A percentile compares a stretch with the other conserved stretches of the same genome.
phyloP scores from a whole-genome alignment of 2,113 vertebrate species.

The Pangasianodon hypophthalmus region DNA sequence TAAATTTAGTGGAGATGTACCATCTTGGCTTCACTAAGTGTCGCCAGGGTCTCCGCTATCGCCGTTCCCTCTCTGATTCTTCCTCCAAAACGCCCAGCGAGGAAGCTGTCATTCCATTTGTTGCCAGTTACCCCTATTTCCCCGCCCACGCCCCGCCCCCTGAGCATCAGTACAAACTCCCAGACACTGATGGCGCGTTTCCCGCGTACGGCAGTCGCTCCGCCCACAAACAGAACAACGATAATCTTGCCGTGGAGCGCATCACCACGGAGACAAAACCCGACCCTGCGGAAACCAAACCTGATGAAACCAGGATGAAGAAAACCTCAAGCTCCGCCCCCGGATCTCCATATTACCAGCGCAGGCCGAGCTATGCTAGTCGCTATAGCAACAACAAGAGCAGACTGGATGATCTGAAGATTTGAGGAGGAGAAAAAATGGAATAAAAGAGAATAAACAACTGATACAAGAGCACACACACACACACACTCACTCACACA shows the following conservation, averaged over 20 bases:
- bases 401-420: slow-evolving; percentile 74
- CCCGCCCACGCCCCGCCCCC: slow-evolving; percentile 60
- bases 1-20: slow-evolving; percentile 87
- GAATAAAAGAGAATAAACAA: neutral
- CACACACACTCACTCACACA: neutral
- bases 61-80: slow-evolving; percentile 26
- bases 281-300: slow-evolving; percentile 58
- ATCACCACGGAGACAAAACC: slow-evolving; percentile 64
- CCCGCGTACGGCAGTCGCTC: slow-evolving; percentile 72
- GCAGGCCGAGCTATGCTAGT: slow-evolving; percentile 73
- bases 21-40: slow-evolving; percentile 83
- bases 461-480: neutral
- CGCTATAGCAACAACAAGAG: slow-evolving; percentile 75
- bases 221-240: slow-evolving; percentile 78
- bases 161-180: slow-evolving; percentile 70
- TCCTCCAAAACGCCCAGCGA: slow-evolving; percentile 63
- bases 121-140: slow-evolving; percentile 73
- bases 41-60: slow-evolving; percentile 68
- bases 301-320: slow-evolving; percentile 45
- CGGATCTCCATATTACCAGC: slow-evolving; percentile 64
- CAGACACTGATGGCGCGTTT: slow-evolving; percentile 65
- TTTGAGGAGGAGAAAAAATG: slow-evolving; percentile 58
- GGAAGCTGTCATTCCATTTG: slow-evolving; percentile 64
- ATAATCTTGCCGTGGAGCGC: slow-evolving; percentile 76
- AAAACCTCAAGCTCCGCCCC: slow-evolving; percentile 60